A percentile compares a stretch with the other conserved stretches of the same genome.
Evolutionary conservation across 2,888 invertebrate species (phyloP).

Genomic region (Drosophila cyrtoloma): DNA sequence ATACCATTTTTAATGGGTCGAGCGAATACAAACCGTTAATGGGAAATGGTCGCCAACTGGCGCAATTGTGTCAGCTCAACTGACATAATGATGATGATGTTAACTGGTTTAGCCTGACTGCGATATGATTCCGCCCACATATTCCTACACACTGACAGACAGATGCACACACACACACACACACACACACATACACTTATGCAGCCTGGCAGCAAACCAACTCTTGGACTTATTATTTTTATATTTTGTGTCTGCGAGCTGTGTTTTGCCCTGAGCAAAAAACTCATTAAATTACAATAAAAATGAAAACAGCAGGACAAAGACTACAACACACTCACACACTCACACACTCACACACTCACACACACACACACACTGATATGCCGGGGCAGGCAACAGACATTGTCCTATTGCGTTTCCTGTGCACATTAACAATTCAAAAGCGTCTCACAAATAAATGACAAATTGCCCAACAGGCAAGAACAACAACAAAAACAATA

Average conservation of each 20-base stretch:
- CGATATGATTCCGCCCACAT: neutral
- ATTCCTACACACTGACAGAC: neutral
- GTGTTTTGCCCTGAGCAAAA: slow-evolving; percentile 32
- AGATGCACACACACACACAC: neutral
- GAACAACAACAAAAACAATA: slow-evolving; percentile 8
- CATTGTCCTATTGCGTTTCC: slow-evolving; percentile 6
- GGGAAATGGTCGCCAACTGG: slow-evolving; percentile 23
- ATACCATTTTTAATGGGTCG: neutral
- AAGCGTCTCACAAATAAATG: slow-evolving; percentile 36
- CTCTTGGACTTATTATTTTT: slow-evolving; percentile 20
- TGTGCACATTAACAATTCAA: slow-evolving; percentile 26
- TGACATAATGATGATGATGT: slow-evolving; percentile 25
- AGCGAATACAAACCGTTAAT: neutral
- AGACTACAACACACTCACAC: neutral
- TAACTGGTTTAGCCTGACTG: slow-evolving; percentile 8
- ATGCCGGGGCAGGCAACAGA: neutral
- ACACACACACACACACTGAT: neutral
- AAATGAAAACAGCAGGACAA: slow-evolving; percentile 25
- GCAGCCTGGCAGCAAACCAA: slow-evolving; percentile 5
- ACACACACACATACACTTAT: neutral
- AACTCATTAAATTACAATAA: slow-evolving; percentile 75
- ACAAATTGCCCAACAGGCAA: slow-evolving; percentile 25
- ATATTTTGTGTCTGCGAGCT: slow-evolving; percentile 15
- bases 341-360: slow-evolving; percentile 1
- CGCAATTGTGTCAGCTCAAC: slow-evolving; percentile 56